Evolutionary conservation across 1,140 invertebrate genomes (phyloP), one percentile per base, ranked within the genome.

Genomic region (Lanistes nyassanus): DNA sequence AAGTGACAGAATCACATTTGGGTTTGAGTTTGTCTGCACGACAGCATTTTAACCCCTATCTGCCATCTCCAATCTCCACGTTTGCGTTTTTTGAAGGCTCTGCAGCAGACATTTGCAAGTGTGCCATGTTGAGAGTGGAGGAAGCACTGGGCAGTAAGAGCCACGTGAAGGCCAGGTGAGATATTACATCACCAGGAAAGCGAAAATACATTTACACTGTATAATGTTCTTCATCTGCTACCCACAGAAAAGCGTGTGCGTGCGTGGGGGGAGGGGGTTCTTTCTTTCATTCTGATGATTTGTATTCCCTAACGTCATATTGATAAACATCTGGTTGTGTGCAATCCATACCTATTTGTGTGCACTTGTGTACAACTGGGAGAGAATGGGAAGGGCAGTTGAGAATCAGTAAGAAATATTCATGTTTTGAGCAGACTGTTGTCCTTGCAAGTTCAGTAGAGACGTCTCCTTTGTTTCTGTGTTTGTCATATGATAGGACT

Each of bases 51-150:
- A 9, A 9, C 21, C 3, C 13, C 39, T 0, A 26, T 62, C 58
- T 62, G 13, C 34, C 51, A 53, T 36, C 34, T 7, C 34, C 70
- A 58, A 16, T 9, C 51, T 37, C 70, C 60, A n/a, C n/a, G n/a
- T n/a, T n/a, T n/a, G n/a, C n/a, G 64, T 31, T 26, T 77, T 34
- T 79, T 60, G 13, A 79, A 92, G 91, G 92, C 7, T 91, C 92
- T 11, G 92, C 92, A 34, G 92, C 92, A 34, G 92, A 92, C 82
- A 78, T 92, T 62, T 92, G 91, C 84, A 92, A 92, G 83, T 83
- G 84, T 47, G 91, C 91, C n/a, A 92, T 92, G 91, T 74, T 91
- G 34, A 80, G 82, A 76, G 87, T 88, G n/a, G 83, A 87, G 76
- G 75, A 82, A 23, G 74, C 77, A 23, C 79, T 91, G 71, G 76